phyloP scores from a whole-genome alignment of 2,797 vertebrate genomes.

The Acropternis orthonyx region DNA sequence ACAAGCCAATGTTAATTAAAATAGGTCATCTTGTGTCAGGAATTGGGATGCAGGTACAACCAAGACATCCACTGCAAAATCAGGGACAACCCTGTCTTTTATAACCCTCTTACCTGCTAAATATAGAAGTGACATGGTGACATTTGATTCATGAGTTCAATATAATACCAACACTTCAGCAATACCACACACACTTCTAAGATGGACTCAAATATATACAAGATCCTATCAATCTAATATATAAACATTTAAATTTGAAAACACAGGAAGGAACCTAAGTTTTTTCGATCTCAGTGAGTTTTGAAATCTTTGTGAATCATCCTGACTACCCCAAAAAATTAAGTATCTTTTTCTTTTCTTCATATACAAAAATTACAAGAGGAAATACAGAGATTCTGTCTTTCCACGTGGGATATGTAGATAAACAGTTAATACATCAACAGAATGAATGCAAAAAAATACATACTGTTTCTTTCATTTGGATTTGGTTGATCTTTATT shows the following conservation, averaged over 20 bases:
- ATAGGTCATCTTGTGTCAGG: not conserved
- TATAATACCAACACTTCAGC: not conserved
- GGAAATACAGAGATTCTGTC: not conserved
- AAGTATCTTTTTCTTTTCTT: not conserved
- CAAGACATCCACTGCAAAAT: not conserved
- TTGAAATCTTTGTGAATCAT: not conserved
- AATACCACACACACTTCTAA: not conserved
- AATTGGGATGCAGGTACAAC: not conserved
- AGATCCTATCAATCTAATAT: not conserved
- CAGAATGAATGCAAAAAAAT: not conserved
- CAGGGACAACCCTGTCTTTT: not conserved
- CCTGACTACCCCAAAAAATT: not conserved
- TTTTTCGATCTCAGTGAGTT: not conserved
- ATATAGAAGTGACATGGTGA: not conserved
- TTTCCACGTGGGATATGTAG: not conserved
- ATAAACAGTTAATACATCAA: not conserved
- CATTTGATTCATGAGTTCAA: not conserved
- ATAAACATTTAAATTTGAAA: not conserved
- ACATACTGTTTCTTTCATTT: conserved; percentile 85
- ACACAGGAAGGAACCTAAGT: not conserved
- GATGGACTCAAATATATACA: not conserved
- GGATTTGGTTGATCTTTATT: conserved; percentile 86
- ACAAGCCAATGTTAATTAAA: not conserved
- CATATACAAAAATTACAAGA: not conserved
- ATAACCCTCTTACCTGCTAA: not conserved